These are phyloP conservation scores for Sesamia inferens DNA, from an alignment of 2,888 invertebrate species.

Conservation along the genomic window DNA sequence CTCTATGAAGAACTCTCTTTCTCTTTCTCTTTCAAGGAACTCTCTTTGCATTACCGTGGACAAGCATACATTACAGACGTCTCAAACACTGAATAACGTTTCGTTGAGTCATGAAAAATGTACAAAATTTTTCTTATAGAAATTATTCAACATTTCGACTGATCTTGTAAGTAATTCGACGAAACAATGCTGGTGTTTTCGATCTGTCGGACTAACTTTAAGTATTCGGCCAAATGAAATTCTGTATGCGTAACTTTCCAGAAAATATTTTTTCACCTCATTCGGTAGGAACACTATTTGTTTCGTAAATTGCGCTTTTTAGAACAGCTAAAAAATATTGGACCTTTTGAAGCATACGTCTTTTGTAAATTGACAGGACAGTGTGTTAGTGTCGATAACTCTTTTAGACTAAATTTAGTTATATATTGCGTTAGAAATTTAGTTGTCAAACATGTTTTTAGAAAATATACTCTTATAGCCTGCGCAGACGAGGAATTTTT, in stretches of 20 bases:
- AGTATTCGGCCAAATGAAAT: background rate
- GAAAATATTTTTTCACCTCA: background rate
- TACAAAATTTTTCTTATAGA: background rate
- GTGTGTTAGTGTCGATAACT: constrained; percentile 13
- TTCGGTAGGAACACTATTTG: background rate
- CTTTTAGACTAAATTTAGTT: background rate
- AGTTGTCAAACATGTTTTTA: background rate
- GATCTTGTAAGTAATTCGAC: background rate
- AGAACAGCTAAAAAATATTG: constrained; percentile 17
- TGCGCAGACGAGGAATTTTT: no score
- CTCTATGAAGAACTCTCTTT: no score
- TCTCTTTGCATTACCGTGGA: no score
- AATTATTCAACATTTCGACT: background rate
- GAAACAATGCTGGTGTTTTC: background rate
- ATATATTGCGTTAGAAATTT: background rate
- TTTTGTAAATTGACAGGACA: constrained; percentile 23
- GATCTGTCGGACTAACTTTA: background rate
- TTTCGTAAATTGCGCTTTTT: background rate
- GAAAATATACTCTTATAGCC: background rate
- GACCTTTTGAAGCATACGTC: constrained; percentile 4
- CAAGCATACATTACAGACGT: no score
- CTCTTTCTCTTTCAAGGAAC: no score
- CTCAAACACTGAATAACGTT: no score
- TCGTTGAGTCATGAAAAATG: no score
- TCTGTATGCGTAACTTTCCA: background rate